Evolutionary conservation across 1,140 invertebrate genomes (phyloP).

Genomic region (Ostrea edulis): DNA sequence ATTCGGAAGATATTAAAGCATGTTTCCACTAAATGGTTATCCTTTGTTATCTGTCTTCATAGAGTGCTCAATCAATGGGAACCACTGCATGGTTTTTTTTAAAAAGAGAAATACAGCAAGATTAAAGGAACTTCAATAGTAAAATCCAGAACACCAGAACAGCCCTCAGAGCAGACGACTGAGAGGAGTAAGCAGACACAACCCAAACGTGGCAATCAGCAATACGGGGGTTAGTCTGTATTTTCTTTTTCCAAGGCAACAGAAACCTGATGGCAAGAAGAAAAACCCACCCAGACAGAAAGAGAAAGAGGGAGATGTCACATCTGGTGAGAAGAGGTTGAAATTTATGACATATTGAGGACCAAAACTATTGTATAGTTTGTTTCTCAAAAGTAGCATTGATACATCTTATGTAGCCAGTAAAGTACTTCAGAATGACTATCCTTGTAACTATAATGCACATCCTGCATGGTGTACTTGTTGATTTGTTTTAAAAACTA

Average conservation of each 20-base stretch:
- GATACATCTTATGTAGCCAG: neutral
- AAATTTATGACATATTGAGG: neutral
- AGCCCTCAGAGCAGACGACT: neutral
- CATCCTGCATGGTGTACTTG: neutral
- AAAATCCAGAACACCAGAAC: neutral
- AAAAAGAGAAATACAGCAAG: neutral
- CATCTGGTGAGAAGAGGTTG: neutral
- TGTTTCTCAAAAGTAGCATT: conserved; percentile 17
- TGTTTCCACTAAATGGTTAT: conserved; percentile 61
- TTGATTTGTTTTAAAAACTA: conserved; percentile 4
- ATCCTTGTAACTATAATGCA: conserved; percentile 8
- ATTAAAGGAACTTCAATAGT: neutral
- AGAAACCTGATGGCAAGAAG: neutral
- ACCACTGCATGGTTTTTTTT: neutral
- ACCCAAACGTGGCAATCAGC: neutral
- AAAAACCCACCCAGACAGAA: neutral
- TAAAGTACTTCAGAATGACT: conserved; percentile 1
- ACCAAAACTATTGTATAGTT: neutral
- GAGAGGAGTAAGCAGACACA: neutral
- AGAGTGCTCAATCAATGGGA: conserved; percentile 56
- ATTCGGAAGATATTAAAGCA: conserved; percentile 58
- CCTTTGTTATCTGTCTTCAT: conserved; percentile 49
- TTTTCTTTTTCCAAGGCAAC: neutral
- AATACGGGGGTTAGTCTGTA: neutral
- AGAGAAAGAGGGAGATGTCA: neutral